Evolutionary conservation across 2,113 vertebrate species (phyloP), one percentile per base, ranked within the genome.

Genomic region (Platichthys stellatus): DNA sequence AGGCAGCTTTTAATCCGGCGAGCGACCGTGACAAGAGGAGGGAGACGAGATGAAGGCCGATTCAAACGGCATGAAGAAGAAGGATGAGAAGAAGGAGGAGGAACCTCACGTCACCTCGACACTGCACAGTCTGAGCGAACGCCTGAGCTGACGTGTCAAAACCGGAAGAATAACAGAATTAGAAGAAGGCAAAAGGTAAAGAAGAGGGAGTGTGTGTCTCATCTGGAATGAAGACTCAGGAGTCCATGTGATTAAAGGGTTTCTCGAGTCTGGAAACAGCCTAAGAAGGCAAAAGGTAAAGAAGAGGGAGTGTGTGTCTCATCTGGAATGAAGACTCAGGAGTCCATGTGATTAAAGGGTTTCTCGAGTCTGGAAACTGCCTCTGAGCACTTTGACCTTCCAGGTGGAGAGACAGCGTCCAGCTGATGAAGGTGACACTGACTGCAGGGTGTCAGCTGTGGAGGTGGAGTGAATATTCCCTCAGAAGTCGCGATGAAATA

Each of bases 361-460:
- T 49, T 43, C 2, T 43, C 4, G 40, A 58, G 38, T 10, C 63
- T 73, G 31, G 11, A 49, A 68, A 38, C n/a, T 63, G n/a, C 21
- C 24, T 18, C 40, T 58, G 53, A 14, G 9, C 8, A 0, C 18
- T 56, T 63, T 74, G 57, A 58, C 40, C 31, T 51, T 40, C 69
- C 43, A 51, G 49, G 31, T 6, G 31, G 6, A 7, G 18, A 56
- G 5, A 6, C 56, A 43, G 31, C 10, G 45, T 17, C 20, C 72
- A 66, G 60, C 61, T 66, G 72, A 57, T 60, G 43, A 53, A 45
- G 60, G 72, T 65, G 66, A 81, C 72, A 51, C 3, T 64, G 72
- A 65, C 78, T 51, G 71, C 78, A 54, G 65, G 77, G 53, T 14
- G 13, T 18, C 43, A 35, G 38, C 38, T 12, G 38, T 40, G 38